Conservation (phyloP, 1,140 invertebrate species). For the Carposina sasakii region DNA sequence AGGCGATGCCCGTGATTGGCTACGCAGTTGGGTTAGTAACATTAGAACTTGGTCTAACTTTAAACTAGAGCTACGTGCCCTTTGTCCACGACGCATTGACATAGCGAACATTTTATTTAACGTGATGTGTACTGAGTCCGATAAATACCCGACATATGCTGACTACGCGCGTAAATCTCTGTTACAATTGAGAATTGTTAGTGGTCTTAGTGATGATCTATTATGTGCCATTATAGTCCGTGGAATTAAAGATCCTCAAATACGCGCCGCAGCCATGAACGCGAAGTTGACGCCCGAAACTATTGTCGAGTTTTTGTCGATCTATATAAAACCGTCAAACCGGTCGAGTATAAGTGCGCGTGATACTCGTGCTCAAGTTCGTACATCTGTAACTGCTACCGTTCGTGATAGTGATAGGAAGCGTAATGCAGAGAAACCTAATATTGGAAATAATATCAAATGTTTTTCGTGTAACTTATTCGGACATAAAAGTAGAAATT, state of each 20-base stretch:
- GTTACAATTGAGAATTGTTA: slow-evolving; percentile 1
- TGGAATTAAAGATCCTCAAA: slow-evolving; percentile 7
- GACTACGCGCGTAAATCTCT: slow-evolving; percentile 3
- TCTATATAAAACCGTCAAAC: slow-evolving; percentile 6
- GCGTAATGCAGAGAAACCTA: too few relatives aligned
- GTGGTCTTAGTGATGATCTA: slow-evolving; percentile 3
- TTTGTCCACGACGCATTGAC: neutral
- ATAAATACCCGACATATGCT: slow-evolving; percentile 5
- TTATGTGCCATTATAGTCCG: neutral
- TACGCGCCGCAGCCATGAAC: slow-evolving; percentile 5
- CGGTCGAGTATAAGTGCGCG: neutral
- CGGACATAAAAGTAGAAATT: neutral
- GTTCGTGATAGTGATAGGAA: too few relatives aligned
- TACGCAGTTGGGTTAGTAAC: slow-evolving; percentile 3
- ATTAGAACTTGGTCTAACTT: slow-evolving; percentile 8
- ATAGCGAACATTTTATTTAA: slow-evolving; percentile 8
- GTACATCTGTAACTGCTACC: too few relatives aligned
- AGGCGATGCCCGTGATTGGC: slow-evolving; percentile 2
- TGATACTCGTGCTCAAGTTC: too few relatives aligned
- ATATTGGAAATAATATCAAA: too few relatives aligned
- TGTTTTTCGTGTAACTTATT: neutral
- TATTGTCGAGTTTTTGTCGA: slow-evolving; percentile 6
- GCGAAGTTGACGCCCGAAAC: neutral
- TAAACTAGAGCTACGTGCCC: slow-evolving; percentile 1
- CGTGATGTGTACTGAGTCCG: slow-evolving; percentile 5